Evolutionary conservation across 2,888 invertebrate species (phyloP), one percentile per base, ranked within the genome.

Genomic region (Molorchus minor): DNA sequence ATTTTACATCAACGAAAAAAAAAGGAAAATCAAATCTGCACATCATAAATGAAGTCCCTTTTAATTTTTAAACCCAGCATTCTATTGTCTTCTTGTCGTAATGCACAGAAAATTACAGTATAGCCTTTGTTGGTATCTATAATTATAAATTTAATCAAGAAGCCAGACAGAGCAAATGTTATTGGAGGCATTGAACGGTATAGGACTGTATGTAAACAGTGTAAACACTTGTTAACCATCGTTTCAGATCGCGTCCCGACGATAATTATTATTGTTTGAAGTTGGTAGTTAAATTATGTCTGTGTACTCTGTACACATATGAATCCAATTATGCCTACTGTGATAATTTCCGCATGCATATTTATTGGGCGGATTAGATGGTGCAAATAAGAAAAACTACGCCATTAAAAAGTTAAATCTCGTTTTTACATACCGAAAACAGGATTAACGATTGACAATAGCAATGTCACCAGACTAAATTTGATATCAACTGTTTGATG

Each of bases 151-250:
- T 64, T 65, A 66, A 68, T 69, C 67, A 71, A 68, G 69, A 67
- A 68, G 68, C 68, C 74, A 73, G 72, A 74, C 71, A 73, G 71
- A 71, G 69, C 71, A 70, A 72, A 72, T 69, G 64, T 68, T 70
- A 65, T 64, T 65, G 67, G 65, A 71, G 71, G 68, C 73, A 71
- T 69, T 70, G 73, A 70, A 73, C 73, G 71, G 63, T 64, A 12
- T 12, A 17, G n/a, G n/a, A 25, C 17, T 38, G 46, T 55, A 46
- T 12, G n/a, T 12, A 33, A 4, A 25, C 5, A 4, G 25, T 12
- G 3, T 33, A 10, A 47, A 47, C 46, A 46, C 20, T 21, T 30
- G 45, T 30, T 30, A 45, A 30, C 29, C 15, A 29, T 30, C 30
- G 25, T 25, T 17, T 30, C 30, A 30, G 45, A 30, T 25, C 45